Percentiles rank a stretch among this genome's conserved stretches.
phyloP scores from a whole-genome alignment of 2,113 vertebrate genomes.

The Baryphthengus martii region DNA sequence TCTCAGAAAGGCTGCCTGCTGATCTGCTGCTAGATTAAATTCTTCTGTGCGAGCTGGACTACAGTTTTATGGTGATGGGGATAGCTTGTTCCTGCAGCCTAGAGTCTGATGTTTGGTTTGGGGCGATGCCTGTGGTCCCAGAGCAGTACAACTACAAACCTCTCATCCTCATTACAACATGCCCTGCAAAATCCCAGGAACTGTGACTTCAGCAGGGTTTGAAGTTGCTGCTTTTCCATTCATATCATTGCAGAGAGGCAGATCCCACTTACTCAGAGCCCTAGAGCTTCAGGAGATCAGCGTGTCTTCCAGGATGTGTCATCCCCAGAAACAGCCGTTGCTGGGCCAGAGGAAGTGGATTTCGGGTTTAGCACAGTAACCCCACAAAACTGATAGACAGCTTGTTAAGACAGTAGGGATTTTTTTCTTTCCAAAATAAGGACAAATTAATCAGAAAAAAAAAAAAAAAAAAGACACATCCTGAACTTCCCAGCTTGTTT shows the following conservation, averaged over 20 bases:
- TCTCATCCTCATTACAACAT: background rate
- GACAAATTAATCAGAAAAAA: background rate
- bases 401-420: background rate
- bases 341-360: background rate
- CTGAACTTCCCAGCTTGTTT: background rate
- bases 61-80: background rate
- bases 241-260: background rate
- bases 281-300: background rate
- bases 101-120: background rate
- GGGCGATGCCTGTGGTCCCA: background rate
- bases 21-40: constrained; percentile 61
- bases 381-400: background rate
- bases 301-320: background rate
- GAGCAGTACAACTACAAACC: background rate
- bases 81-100: background rate
- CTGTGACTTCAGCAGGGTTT: background rate
- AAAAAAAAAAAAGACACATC: background rate
- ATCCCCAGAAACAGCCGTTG: background rate
- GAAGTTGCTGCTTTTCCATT: background rate
- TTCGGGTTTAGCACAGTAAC: background rate
- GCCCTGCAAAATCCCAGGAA: background rate
- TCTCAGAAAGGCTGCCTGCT: constrained; percentile 46
- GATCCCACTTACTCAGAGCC: background rate
- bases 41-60: background rate
- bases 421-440: background rate